Evolutionary conservation across 2,888 invertebrate species (phyloP).

Genomic region (Aspidiotus rigidus): DNA sequence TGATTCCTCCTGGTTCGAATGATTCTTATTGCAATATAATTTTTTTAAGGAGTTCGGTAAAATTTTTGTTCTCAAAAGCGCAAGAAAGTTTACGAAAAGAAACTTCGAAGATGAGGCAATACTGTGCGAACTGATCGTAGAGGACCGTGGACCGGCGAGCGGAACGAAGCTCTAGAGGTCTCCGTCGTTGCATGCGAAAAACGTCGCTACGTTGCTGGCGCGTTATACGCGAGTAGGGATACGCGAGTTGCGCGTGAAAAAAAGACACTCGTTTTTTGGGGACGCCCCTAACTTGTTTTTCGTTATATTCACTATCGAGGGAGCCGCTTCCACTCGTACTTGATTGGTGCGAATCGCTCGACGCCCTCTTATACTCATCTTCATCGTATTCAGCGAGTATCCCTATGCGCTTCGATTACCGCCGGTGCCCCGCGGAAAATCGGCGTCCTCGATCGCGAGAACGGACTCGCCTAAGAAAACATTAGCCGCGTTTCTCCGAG

Average conservation of each 20-base stretch:
- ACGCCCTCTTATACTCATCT: conserved; percentile 31
- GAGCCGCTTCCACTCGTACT: conserved; percentile 11
- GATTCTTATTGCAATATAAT: too few relatives aligned
- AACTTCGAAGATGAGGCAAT: too few relatives aligned
- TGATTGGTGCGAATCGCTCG: conserved; percentile 24
- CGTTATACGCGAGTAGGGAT: background rate
- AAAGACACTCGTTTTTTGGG: conserved; percentile 22
- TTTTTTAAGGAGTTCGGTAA: too few relatives aligned
- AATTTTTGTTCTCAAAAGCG: too few relatives aligned
- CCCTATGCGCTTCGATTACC: background rate
- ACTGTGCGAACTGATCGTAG: too few relatives aligned
- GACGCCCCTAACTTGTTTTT: conserved; percentile 26
- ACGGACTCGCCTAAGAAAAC: conserved; percentile 7
- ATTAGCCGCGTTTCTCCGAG: conserved; percentile 10
- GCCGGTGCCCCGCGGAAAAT: conserved; percentile 6
- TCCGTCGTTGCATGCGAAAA: background rate
- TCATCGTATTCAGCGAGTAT: conserved; percentile 20
- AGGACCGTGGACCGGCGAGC: too few relatives aligned
- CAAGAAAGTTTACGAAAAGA: too few relatives aligned
- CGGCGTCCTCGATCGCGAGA: conserved; percentile 10
- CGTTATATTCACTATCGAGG: conserved; percentile 13
- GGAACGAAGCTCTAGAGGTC: background rate
- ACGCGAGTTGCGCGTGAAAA: conserved; percentile 10
- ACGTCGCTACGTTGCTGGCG: background rate
- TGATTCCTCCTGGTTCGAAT: too few relatives aligned